A percentile compares a stretch with the other conserved stretches of the same genome.
Conservation (phyloP, 1,140 invertebrate species). For the Microplitis mediator region DNA sequence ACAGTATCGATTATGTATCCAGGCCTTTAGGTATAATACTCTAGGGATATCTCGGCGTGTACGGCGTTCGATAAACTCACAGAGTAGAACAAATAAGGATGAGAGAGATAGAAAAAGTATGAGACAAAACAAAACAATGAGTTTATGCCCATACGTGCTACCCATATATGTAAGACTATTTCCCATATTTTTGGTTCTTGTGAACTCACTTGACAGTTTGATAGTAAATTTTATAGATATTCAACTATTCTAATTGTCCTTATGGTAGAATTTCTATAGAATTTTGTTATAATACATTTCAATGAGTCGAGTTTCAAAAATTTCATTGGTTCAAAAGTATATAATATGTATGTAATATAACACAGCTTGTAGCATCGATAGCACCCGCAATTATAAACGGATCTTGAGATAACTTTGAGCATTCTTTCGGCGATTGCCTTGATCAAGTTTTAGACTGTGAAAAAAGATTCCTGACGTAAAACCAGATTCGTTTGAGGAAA, state of each 20-base stretch:
- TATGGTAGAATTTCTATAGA: constrained; percentile 29
- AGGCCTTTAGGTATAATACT: constrained; percentile 2
- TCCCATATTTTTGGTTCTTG: constrained; percentile 29
- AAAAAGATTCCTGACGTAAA: no score
- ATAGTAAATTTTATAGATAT: constrained; percentile 46
- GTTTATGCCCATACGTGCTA: background rate
- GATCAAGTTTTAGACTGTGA: no score
- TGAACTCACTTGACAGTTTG: constrained; percentile 47
- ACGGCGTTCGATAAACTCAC: constrained; percentile 10
- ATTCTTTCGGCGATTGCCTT: no score
- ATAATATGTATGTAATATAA: no score
- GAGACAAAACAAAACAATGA: background rate
- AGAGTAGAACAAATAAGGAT: constrained; percentile 12
- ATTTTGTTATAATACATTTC: no score
- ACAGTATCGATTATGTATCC: constrained; percentile 19
- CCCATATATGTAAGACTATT: background rate
- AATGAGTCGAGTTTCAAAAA: no score
- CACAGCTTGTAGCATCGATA: no score
- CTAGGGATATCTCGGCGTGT: constrained; percentile 1
- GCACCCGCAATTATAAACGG: no score
- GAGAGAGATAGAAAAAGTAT: background rate
- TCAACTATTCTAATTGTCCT: constrained; percentile 49
- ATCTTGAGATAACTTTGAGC: no score
- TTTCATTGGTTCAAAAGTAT: no score
- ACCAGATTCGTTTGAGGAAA: no score